These are phyloP conservation scores for Aporrectodea caliginosa DNA, from an alignment of 1,140 invertebrate species.

Conservation along the genomic window DNA sequence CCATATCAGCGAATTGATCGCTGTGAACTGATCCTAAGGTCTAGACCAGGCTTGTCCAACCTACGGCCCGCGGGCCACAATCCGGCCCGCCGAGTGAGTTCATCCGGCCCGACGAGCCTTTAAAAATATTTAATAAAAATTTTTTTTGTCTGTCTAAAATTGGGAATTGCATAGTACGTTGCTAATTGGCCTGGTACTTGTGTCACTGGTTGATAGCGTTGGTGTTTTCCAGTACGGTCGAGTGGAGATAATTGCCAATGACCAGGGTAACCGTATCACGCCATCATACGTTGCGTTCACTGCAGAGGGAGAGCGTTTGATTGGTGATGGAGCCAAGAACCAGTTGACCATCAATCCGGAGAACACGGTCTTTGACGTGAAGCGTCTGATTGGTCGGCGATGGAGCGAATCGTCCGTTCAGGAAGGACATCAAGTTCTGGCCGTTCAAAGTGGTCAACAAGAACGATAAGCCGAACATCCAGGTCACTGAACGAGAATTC, in stretches of 20 bases:
- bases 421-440: slow-evolving; percentile 89
- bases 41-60: no score
- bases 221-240: slow-evolving; percentile 96
- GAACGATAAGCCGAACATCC: slow-evolving; percentile 78
- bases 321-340: slow-evolving; percentile 96
- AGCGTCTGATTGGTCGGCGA: slow-evolving; percentile 92
- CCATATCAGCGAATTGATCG: no score
- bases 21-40: no score
- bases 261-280: slow-evolving; percentile 96
- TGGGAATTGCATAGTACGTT: no score
- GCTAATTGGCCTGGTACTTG: no score
- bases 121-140: no score
- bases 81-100: no score
- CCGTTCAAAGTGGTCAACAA: slow-evolving; percentile 68
- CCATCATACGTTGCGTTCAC: slow-evolving; percentile 97
- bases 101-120: no score
- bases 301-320: slow-evolving; percentile 87
- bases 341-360: slow-evolving; percentile 96
- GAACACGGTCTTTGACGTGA: slow-evolving; percentile 94
- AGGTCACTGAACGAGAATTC: slow-evolving; percentile 59
- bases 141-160: no score
- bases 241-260: slow-evolving; percentile 97
- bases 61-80: no score
- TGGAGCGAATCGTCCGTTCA: slow-evolving; percentile 96
- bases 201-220: slow-evolving; percentile 80